Conservation (phyloP, 2,797 vertebrate species). For the Tangara arthus region DNA sequence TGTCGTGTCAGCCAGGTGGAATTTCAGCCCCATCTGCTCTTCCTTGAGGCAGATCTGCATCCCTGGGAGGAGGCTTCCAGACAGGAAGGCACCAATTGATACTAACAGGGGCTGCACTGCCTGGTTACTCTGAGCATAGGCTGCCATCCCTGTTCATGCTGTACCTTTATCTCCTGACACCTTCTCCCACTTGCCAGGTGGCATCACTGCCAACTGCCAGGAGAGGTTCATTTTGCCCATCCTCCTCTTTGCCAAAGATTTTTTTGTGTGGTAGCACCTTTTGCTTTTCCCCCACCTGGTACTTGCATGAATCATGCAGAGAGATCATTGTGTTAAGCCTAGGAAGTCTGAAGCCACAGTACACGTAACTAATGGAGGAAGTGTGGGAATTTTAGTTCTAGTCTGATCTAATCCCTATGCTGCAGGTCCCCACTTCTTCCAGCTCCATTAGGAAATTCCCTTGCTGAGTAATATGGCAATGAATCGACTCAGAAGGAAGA, state of each 20-base stretch:
- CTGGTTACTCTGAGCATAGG: neutral
- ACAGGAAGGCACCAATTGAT: rapidly evolving
- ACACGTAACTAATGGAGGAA: neutral
- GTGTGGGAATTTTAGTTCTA: neutral
- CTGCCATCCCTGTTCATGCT: neutral
- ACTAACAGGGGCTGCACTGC: neutral
- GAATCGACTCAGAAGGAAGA: neutral
- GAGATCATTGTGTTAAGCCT: neutral
- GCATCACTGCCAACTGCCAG: neutral
- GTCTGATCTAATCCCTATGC: neutral
- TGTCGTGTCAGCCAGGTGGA: neutral
- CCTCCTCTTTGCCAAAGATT: neutral
- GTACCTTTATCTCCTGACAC: neutral
- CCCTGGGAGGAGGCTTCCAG: neutral
- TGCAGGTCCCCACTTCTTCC: neutral
- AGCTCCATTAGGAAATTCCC: neutral
- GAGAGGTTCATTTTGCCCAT: neutral
- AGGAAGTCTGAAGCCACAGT: neutral
- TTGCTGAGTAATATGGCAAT: neutral
- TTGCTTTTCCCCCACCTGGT: neutral
- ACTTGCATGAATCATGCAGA: neutral
- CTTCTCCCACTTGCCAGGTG: rapidly evolving
- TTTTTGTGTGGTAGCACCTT: neutral
- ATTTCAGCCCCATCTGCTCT: neutral
- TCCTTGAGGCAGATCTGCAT: neutral